Evolutionary conservation across 2,797 vertebrate species (phyloP).

Genomic region (Todus mexicanus): DNA sequence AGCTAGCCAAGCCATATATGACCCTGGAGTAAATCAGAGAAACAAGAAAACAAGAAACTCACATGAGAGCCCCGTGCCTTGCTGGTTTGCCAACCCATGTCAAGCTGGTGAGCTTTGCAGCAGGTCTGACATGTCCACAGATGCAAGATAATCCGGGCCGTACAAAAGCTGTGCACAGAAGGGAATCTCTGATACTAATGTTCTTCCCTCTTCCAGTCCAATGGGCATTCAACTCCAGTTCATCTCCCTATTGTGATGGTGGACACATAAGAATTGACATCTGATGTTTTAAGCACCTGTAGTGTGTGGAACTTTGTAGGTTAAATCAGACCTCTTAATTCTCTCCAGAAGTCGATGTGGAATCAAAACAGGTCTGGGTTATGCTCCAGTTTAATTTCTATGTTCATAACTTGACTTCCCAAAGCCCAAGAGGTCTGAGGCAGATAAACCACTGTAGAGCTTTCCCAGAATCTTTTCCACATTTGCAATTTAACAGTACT

Average conservation of each 20-base stretch:
- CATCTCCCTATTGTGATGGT: neutral
- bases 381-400: neutral
- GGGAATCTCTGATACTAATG: neutral
- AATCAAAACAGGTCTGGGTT: neutral
- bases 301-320: neutral
- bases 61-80: neutral
- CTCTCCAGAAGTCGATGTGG: neutral
- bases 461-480: neutral
- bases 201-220: neutral
- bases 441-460: neutral
- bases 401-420: neutral
- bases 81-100: neutral
- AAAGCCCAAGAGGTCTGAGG: neutral
- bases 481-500: neutral
- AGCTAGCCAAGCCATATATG: neutral
- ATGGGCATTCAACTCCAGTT: neutral
- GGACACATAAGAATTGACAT: neutral
- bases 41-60: neutral
- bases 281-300: fast-evolving
- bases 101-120: neutral
- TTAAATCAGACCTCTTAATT: neutral
- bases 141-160: neutral
- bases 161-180: neutral
- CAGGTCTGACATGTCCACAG: neutral
- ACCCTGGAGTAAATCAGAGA: conserved; percentile 5